phyloP scores from a whole-genome alignment of 2,797 vertebrate species.

The Malacoctenus gilli region DNA sequence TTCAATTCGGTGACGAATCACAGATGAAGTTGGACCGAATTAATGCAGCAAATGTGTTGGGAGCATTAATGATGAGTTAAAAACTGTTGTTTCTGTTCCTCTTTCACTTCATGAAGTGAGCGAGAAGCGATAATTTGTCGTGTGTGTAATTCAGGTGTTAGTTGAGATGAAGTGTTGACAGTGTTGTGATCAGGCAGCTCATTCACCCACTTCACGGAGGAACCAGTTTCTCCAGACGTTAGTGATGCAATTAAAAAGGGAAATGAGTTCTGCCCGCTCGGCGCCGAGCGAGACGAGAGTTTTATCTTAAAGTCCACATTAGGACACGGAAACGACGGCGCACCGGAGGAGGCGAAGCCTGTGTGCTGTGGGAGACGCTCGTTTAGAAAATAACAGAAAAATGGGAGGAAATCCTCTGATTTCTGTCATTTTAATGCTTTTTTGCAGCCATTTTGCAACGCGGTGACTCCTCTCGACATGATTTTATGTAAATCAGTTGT shows the following conservation, averaged over 20 bases:
- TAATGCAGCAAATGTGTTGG: too few relatives aligned
- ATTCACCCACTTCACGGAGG: slow-evolving; percentile 26
- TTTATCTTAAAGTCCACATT: slow-evolving; percentile 14
- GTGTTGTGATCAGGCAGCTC: slow-evolving; percentile 34
- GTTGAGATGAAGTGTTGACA: slow-evolving; percentile 27
- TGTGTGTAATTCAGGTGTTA: slow-evolving; percentile 36
- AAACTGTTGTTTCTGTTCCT: too few relatives aligned
- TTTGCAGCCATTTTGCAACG: too few relatives aligned
- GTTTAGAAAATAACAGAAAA: not conserved
- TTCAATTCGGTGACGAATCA: too few relatives aligned
- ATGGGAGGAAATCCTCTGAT: not conserved
- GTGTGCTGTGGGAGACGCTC: not conserved
- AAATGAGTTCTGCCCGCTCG: slow-evolving; percentile 26
- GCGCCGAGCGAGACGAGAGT: slow-evolving; percentile 4
- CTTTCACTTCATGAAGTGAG: too few relatives aligned
- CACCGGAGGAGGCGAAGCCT: not conserved
- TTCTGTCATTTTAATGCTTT: too few relatives aligned
- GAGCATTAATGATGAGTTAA: too few relatives aligned
- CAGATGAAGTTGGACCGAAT: too few relatives aligned
- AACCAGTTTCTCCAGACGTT: slow-evolving; percentile 38
- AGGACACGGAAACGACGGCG: slow-evolving; percentile 1
- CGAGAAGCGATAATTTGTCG: slow-evolving; percentile 16
- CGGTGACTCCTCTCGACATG: too few relatives aligned
- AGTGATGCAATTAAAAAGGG: slow-evolving; percentile 45
- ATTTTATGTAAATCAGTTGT: too few relatives aligned